phyloP scores from a whole-genome alignment of 2,113 vertebrate genomes.

The Rhegmatorhina hoffmannsi region DNA sequence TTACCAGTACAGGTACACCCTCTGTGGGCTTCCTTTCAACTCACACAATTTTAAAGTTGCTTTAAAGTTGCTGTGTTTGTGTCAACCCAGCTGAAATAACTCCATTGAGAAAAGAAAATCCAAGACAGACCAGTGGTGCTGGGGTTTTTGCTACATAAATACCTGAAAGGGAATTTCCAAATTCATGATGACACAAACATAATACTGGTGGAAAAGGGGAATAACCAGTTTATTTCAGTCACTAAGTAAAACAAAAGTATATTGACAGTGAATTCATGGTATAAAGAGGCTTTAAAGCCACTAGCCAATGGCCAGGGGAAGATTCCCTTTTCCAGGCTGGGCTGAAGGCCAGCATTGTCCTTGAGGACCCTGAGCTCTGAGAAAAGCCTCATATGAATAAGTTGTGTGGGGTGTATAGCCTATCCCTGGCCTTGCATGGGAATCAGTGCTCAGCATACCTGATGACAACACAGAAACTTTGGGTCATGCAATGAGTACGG shows the following conservation, averaged over 20 bases:
- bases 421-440: accelerated
- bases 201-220: conserved; percentile 49
- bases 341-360: not conserved
- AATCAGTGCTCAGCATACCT: not conserved
- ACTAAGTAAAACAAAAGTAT: conserved; percentile 59
- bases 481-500: not conserved
- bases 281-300: conserved; percentile 15
- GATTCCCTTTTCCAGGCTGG: conserved; percentile 4
- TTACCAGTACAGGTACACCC: not conserved
- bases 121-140: conserved; percentile 42
- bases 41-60: not conserved
- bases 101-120: conserved; percentile 34
- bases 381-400: not conserved
- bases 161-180: conserved; percentile 63
- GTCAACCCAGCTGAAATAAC: conserved; percentile 36
- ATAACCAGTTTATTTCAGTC: conserved; percentile 64
- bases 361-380: not conserved
- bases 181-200: conserved; percentile 56
- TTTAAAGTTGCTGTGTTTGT: conserved; percentile 23
- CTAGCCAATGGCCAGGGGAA: accelerated
- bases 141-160: conserved; percentile 41
- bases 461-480: not conserved
- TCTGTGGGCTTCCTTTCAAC: conserved; percentile 1
- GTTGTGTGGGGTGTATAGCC: not conserved
- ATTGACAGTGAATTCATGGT: conserved; percentile 33